Evolutionary conservation across 2,888 invertebrate genomes (phyloP).

Genomic region (Yponomeuta plumbellus): DNA sequence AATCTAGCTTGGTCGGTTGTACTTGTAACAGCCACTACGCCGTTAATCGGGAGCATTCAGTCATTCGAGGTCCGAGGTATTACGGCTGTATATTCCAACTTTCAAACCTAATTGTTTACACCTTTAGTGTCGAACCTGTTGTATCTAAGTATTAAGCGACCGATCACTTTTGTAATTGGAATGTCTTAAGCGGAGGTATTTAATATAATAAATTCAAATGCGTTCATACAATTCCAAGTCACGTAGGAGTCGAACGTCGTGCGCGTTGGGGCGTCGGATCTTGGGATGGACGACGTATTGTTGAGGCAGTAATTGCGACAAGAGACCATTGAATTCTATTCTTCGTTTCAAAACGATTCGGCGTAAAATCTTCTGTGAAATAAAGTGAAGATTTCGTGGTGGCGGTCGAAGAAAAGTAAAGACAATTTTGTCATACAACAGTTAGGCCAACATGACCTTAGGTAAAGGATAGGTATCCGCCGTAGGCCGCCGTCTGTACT

Average conservation of each 20-base stretch:
- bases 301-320: not conserved
- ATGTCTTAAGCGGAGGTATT: not conserved
- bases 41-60: not conserved
- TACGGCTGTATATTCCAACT: no score
- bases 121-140: no score
- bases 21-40: not conserved
- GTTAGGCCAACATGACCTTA: no score
- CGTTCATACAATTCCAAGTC: slow-evolving; percentile 49
- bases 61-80: no score
- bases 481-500: no score
- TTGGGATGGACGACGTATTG: not conserved
- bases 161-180: not conserved
- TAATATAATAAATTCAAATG: slow-evolving; percentile 47
- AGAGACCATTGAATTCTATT: not conserved
- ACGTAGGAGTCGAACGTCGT: slow-evolving; percentile 36
- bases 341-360: slow-evolving; percentile 21
- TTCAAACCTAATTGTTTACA: no score
- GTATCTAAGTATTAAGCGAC: not conserved
- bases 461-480: no score
- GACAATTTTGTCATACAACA: no score
- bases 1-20: not conserved
- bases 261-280: not conserved
- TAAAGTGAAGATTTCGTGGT: no score
- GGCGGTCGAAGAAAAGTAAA: no score
- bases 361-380: not conserved